Evolutionary conservation across 2,888 invertebrate species (phyloP), one percentile per base, ranked within the genome.

Genomic region (Marronus borbonicus): DNA sequence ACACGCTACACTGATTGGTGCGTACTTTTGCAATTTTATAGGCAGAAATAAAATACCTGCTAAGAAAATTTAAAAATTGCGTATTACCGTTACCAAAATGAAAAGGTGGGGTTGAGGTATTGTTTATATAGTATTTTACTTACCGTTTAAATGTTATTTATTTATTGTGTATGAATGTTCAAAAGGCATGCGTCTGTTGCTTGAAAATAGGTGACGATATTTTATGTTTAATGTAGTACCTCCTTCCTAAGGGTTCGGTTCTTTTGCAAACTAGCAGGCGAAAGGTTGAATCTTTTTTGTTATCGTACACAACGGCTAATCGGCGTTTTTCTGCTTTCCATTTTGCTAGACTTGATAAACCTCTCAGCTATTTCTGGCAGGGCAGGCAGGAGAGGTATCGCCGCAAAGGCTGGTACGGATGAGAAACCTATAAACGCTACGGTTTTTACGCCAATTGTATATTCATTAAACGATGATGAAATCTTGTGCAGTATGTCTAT

Each of bases 161-260:
- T 85, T 85, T 84, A 84, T 85, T 85, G 83, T 83, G 83, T 83
- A 84, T 83, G 83, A 82, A 83, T 82, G 82, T 81, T 83, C 83
- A 82, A 83, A 84, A 83, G 83, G 83, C 81, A 82, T 79, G 80
- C 31, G 20, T 79, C 80, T 81, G 81, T 82, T 83, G 80, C 79
- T 78, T 78, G 78, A 80, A 64, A 31, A 68, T 62, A 36, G 44
- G 12, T 8, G 2, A 44, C 44, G 44, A 12, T 44, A 44, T 44
- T 44, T 12, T 44, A 44, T 44, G 10, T 12, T 50, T 50, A 44
- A 31, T 64, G 24, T 75, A 49, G 17, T 65, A 28, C 50, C 3
- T 39, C n/a, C 8, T 8, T 52, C 8, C 14, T 52, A 28, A 20
- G 8, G 8, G 7, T 39, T 39, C 39, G 8, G 39, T 39, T 39